phyloP scores from a whole-genome alignment of 2,113 vertebrate genomes.

The Elanus axillaris region DNA sequence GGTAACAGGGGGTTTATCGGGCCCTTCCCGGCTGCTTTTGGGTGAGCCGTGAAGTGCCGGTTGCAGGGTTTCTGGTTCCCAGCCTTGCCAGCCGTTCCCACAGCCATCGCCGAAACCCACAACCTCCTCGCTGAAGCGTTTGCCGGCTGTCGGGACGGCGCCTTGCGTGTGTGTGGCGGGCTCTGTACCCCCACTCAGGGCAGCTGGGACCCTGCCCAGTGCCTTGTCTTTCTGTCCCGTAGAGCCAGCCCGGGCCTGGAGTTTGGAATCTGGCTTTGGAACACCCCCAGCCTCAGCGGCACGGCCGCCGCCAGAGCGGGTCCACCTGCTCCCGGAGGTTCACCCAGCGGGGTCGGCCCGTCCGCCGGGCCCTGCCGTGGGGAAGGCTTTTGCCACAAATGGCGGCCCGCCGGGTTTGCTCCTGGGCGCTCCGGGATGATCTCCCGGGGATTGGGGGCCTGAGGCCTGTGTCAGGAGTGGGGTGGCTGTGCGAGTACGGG shows the following conservation, averaged over 20 bases:
- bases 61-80: neutral
- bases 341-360: neutral
- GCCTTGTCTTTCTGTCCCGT: neutral
- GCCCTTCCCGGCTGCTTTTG: neutral
- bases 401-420: neutral
- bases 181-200: too few relatives aligned
- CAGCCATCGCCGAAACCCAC: accelerated
- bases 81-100: neutral
- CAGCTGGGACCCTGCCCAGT: accelerated
- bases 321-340: too few relatives aligned
- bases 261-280: neutral
- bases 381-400: neutral
- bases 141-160: accelerated
- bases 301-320: neutral
- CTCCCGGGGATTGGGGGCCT: neutral
- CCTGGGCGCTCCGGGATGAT: neutral
- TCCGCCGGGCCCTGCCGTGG: accelerated
- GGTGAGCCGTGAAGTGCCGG: accelerated
- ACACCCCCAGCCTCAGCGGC: accelerated
- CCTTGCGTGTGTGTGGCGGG: accelerated
- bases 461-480: too few relatives aligned
- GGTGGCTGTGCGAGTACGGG: neutral
- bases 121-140: neutral
- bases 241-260: too few relatives aligned
- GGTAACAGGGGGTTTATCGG: accelerated